These are phyloP conservation scores for Trochalopteron elliotii DNA, from an alignment of 2,113 vertebrate genomes.

Conservation along the genomic window DNA sequence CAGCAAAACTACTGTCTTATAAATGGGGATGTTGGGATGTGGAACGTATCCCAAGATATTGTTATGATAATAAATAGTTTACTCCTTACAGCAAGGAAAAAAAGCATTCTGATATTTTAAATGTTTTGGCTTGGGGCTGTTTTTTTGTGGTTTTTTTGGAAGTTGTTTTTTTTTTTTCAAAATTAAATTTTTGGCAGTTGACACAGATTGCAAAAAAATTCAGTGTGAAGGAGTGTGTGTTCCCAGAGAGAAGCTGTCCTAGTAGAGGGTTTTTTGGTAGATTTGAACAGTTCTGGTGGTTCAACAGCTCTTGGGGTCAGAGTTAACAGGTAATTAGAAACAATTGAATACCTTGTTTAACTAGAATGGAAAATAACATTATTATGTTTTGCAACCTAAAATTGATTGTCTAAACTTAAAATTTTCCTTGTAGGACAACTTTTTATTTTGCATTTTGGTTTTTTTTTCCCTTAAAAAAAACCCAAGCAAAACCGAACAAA, in stretches of 20 bases:
- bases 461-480: neutral
- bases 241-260: neutral
- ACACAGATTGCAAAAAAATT: neutral
- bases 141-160: no score
- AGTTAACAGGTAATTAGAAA: neutral
- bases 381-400: neutral
- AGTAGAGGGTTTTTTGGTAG: neutral
- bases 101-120: neutral
- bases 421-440: neutral
- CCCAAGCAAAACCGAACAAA: neutral
- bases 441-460: neutral
- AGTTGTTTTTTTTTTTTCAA: neutral
- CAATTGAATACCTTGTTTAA: neutral
- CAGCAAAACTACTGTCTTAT: neutral
- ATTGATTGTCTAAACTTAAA: neutral
- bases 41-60: neutral
- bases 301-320: neutral
- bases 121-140: neutral
- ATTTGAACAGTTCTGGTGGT: neutral
- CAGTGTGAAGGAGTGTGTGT: neutral
- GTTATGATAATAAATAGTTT: neutral
- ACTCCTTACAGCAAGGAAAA: neutral
- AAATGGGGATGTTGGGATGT: neutral
- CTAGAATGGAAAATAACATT: neutral
- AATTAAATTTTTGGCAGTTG: neutral